Evolutionary conservation across 1,140 invertebrate genomes (phyloP).

Genomic region (Muscidifurax raptorellus): DNA sequence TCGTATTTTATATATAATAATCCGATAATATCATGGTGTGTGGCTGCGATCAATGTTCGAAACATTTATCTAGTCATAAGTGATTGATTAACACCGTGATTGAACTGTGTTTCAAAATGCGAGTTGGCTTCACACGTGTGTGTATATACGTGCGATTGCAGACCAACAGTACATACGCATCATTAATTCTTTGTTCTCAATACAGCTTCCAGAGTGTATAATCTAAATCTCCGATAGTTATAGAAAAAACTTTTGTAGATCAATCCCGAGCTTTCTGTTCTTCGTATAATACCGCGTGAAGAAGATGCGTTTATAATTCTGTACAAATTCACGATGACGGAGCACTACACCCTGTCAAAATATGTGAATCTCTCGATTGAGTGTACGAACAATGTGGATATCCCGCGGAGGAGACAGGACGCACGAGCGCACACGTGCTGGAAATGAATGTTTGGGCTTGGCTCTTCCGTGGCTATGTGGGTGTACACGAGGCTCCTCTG

Average conservation of each 20-base stretch:
- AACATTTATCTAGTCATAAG: background rate
- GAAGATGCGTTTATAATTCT: background rate
- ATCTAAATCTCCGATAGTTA: no score
- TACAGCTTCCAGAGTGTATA: no score
- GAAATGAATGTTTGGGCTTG: background rate
- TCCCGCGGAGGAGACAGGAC: constrained; percentile 20
- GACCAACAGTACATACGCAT: no score
- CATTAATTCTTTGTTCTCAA: no score
- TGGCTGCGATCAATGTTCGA: background rate
- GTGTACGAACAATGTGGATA: constrained; percentile 6
- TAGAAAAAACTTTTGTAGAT: background rate
- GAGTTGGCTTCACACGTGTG: no score
- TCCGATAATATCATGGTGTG: background rate
- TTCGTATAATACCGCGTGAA: background rate
- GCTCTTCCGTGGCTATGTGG: background rate
- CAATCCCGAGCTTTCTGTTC: background rate
- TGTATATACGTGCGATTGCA: no score
- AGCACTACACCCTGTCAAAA: constrained; percentile 66
- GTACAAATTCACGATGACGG: constrained; percentile 17
- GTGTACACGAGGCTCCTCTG: background rate
- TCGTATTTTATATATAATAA: background rate
- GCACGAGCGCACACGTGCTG: background rate
- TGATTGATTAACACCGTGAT: background rate
- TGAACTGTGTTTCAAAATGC: background rate
- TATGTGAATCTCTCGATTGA: constrained; percentile 42